Percentiles rank a stretch among this genome's conserved stretches.
These are phyloP conservation scores for Leptestheria dahalacensis DNA, from an alignment of 1,140 invertebrate genomes.

Conservation along the genomic window DNA sequence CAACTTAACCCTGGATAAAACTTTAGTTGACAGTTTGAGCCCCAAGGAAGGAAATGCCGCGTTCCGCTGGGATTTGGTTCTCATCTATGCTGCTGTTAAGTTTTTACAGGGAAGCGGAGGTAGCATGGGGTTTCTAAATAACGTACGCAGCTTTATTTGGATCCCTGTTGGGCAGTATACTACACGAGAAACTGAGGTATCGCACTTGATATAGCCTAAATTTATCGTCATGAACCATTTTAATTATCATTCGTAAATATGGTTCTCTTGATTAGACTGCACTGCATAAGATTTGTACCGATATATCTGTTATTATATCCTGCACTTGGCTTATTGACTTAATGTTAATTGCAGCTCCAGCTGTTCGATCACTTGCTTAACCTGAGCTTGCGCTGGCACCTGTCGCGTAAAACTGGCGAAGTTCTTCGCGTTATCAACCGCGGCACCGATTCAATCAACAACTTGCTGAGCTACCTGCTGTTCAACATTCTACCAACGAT, in stretches of 20 bases:
- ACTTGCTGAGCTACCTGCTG: constrained; percentile 71
- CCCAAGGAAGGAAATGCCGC: constrained; percentile 22
- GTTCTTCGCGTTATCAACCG: constrained; percentile 86
- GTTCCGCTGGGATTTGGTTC: constrained; percentile 76
- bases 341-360: constrained; percentile 39
- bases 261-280: background rate
- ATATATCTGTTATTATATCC: no score
- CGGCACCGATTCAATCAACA: constrained; percentile 87
- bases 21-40: constrained; percentile 60
- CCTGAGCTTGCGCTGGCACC: constrained; percentile 74
- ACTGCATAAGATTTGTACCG: no score
- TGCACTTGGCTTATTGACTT: constrained; percentile 2
- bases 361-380: constrained; percentile 74
- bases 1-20: constrained; percentile 18
- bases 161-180: constrained; percentile 91
- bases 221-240: background rate
- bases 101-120: constrained; percentile 87
- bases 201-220: background rate
- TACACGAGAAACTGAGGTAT: constrained; percentile 71
- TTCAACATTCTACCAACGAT: constrained; percentile 84
- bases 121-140: constrained; percentile 83
- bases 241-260: background rate
- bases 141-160: constrained; percentile 80
- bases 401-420: constrained; percentile 86
- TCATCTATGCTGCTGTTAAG: constrained; percentile 71